Evolutionary conservation across 1,140 invertebrate genomes (phyloP).

Genomic region (Cherax quadricarinatus): DNA sequence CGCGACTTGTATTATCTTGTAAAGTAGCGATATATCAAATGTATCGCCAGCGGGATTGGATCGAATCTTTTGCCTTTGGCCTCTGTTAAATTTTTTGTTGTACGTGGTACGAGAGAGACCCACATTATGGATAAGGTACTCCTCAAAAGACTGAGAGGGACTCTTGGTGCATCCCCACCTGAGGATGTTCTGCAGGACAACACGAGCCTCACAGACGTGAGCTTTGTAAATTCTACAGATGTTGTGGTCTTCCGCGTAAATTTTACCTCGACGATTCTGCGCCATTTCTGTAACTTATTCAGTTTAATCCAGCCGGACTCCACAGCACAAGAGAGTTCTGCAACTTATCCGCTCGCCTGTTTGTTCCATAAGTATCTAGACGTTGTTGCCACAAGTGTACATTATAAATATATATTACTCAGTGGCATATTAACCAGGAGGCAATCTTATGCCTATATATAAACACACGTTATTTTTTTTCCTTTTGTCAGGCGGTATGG

Average conservation of each 20-base stretch:
- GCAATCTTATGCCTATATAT: too few relatives aligned
- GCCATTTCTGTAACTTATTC: not conserved
- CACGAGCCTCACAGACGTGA: slow-evolving; percentile 22
- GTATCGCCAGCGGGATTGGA: slow-evolving; percentile 5
- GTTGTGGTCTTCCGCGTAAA: slow-evolving; percentile 32
- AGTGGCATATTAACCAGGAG: too few relatives aligned
- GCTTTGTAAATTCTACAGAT: slow-evolving; percentile 39
- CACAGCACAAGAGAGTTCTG: too few relatives aligned
- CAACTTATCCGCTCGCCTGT: too few relatives aligned
- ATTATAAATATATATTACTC: too few relatives aligned
- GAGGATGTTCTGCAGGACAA: slow-evolving; percentile 25
- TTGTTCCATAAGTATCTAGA: too few relatives aligned
- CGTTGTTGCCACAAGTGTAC: too few relatives aligned
- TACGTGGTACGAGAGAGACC: not conserved
- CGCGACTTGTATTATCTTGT: slow-evolving; percentile 34
- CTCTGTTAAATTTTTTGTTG: slow-evolving; percentile 9
- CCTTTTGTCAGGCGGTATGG: too few relatives aligned
- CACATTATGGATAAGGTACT: not conserved
- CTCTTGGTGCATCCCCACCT: slow-evolving; percentile 42
- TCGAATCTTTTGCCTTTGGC: slow-evolving; percentile 20
- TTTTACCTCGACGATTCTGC: not conserved
- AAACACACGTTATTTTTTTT: too few relatives aligned
- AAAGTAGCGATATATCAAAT: slow-evolving; percentile 48
- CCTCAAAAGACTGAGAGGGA: slow-evolving; percentile 32
- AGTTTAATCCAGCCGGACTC: too few relatives aligned